A percentile compares a stretch with the other conserved stretches of the same genome.
Evolutionary conservation across 2,888 invertebrate genomes (phyloP).

Genomic region (Dastarcus helophoroides): DNA sequence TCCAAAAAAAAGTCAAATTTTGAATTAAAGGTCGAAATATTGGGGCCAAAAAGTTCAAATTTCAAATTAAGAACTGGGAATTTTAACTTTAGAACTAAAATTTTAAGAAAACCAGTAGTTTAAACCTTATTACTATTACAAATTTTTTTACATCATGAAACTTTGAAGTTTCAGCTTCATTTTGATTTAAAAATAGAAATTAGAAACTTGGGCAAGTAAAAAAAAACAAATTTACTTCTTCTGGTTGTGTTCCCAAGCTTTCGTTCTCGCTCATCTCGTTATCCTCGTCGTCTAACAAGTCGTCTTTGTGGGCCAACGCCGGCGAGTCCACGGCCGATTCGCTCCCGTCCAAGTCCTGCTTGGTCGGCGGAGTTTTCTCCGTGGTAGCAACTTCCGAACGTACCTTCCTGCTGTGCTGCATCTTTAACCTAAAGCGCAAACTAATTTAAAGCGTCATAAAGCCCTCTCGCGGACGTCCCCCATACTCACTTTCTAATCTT

Average conservation of each 20-base stretch:
- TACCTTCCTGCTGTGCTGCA: conserved; percentile 62
- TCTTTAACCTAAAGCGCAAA: conserved; percentile 51
- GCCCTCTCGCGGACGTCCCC: neutral
- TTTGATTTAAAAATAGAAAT: no score
- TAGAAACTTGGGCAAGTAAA: neutral
- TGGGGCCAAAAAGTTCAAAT: no score
- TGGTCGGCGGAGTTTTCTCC: conserved; percentile 49
- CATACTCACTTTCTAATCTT: conserved; percentile 75
- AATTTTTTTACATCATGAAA: no score
- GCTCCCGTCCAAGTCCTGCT: conserved; percentile 23
- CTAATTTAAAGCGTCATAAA: conserved; percentile 12
- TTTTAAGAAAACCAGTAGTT: no score
- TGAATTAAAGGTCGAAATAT: no score
- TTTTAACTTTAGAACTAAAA: no score
- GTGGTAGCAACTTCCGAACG: conserved; percentile 62
- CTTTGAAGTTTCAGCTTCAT: no score
- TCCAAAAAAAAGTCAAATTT: no score
- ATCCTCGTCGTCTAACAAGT: conserved; percentile 54
- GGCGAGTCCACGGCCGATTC: conserved; percentile 30
- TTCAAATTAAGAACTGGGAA: no score
- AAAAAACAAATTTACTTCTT: conserved; percentile 49
- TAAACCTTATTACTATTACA: no score
- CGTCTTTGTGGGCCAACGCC: conserved; percentile 47
- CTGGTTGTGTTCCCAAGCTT: conserved; percentile 77
- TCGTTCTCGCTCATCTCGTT: conserved; percentile 73